These are phyloP conservation scores for Tragulus kanchil DNA, from an alignment of 2,113 vertebrate genomes.

Conservation along the genomic window DNA sequence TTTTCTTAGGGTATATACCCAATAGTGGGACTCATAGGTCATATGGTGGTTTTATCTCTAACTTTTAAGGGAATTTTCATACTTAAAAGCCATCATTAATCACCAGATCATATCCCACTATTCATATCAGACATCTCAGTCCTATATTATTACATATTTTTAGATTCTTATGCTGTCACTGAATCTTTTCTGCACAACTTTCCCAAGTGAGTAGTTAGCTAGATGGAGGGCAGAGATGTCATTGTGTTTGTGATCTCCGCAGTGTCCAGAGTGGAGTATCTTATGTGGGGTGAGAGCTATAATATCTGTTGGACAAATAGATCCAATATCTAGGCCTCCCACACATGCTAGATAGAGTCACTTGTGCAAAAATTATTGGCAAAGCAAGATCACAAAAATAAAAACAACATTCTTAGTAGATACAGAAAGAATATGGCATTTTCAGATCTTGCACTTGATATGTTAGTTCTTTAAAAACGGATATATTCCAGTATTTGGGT, in stretches of 20 bases:
- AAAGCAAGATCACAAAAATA: background rate
- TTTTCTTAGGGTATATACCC: too few species aligned
- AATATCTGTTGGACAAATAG: background rate
- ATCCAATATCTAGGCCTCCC: background rate
- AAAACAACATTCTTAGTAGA: background rate
- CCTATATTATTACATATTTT: background rate
- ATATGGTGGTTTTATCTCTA: too few species aligned
- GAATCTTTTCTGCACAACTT: background rate
- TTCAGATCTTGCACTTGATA: background rate
- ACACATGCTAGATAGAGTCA: background rate
- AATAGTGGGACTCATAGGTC: too few species aligned
- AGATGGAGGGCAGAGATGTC: background rate
- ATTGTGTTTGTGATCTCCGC: background rate
- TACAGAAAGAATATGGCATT: background rate
- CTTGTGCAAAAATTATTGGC: background rate
- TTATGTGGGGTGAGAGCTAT: background rate
- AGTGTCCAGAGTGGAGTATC: background rate
- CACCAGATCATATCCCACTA: background rate
- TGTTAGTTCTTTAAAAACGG: background rate
- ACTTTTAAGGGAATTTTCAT: too few species aligned
- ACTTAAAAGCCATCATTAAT: background rate
- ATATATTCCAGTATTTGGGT: background rate
- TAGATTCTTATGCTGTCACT: background rate
- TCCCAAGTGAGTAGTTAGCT: background rate
- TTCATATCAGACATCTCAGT: background rate